A percentile compares a stretch with the other conserved stretches of the same genome.
These are phyloP conservation scores for Chauna torquata DNA, from an alignment of 2,113 vertebrate genomes.

Conservation along the genomic window DNA sequence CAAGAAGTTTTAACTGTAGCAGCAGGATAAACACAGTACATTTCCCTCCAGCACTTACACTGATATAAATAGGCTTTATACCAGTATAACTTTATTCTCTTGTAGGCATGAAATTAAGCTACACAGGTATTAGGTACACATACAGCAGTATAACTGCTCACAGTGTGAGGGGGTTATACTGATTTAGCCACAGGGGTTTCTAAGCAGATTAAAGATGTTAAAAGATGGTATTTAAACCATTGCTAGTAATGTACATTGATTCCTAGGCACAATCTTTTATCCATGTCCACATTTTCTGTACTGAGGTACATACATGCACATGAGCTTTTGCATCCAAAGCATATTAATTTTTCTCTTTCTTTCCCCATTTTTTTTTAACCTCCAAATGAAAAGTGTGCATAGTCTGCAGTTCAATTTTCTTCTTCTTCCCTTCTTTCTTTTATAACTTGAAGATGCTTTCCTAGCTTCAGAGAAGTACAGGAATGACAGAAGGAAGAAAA, in stretches of 20 bases:
- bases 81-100: constrained; percentile 31
- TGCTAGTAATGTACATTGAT: not conserved
- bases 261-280: not conserved
- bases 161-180: constrained; percentile 38
- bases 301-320: not conserved
- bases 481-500: not conserved
- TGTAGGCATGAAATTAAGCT: constrained; percentile 61
- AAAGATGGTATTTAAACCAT: constrained; percentile 30
- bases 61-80: constrained; percentile 9
- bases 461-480: not conserved
- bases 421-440: not conserved
- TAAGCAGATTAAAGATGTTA: constrained; percentile 48
- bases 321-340: not conserved
- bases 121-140: constrained; percentile 45
- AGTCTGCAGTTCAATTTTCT: not conserved
- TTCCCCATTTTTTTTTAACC: not conserved
- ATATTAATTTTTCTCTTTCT: not conserved
- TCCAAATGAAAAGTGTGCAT: not conserved
- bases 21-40: not conserved
- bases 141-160: constrained; percentile 10
- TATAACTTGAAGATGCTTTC: not conserved
- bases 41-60: constrained; percentile 5
- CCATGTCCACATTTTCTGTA: not conserved
- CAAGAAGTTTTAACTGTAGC: not conserved
- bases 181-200: constrained; percentile 35